A percentile compares a stretch with the other conserved stretches of the same genome.
phyloP scores from a whole-genome alignment of 2,888 invertebrate genomes.

The Diaprepes abbreviatus region DNA sequence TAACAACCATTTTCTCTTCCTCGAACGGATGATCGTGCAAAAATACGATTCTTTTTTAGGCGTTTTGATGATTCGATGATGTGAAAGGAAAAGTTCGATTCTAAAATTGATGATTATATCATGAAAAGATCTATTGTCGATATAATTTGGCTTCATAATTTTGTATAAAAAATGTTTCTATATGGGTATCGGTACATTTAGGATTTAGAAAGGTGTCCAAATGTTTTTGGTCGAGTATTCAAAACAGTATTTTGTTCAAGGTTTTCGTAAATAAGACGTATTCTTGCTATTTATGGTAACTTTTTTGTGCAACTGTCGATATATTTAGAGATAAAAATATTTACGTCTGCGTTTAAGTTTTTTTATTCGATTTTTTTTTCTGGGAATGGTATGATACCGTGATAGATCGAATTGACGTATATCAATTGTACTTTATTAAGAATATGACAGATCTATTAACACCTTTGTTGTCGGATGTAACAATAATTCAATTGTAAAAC shows the following conservation, averaged over 20 bases:
- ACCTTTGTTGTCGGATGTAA: background rate
- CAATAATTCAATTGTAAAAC: background rate
- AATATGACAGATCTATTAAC: background rate
- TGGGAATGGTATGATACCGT: background rate
- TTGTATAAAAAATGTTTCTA: slow-evolving; percentile 5
- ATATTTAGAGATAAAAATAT: background rate
- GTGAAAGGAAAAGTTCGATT: slow-evolving; percentile 15
- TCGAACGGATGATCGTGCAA: background rate
- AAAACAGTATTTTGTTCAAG: slow-evolving; percentile 13
- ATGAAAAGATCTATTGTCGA: slow-evolving; percentile 14
- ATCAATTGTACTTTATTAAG: background rate
- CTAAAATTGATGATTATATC: slow-evolving; percentile 17
- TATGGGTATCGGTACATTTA: background rate
- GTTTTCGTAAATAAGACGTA: slow-evolving; percentile 9
- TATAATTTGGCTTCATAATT: slow-evolving; percentile 14
- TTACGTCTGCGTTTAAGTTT: no score
- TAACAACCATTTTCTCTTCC: slow-evolving; percentile 15
- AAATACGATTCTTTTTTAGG: background rate
- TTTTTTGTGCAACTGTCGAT: slow-evolving; percentile 1
- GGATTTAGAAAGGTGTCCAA: slow-evolving; percentile 17
- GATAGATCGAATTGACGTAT: background rate
- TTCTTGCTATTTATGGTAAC: slow-evolving; percentile 23
- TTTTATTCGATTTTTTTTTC: background rate
- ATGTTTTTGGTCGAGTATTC: slow-evolving; percentile 10
- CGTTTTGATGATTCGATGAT: slow-evolving; percentile 13